A percentile compares a stretch with the other conserved stretches of the same genome.
These are phyloP conservation scores for Brachyopa scutellaris DNA, from an alignment of 2,888 invertebrate species.

Conservation along the genomic window DNA sequence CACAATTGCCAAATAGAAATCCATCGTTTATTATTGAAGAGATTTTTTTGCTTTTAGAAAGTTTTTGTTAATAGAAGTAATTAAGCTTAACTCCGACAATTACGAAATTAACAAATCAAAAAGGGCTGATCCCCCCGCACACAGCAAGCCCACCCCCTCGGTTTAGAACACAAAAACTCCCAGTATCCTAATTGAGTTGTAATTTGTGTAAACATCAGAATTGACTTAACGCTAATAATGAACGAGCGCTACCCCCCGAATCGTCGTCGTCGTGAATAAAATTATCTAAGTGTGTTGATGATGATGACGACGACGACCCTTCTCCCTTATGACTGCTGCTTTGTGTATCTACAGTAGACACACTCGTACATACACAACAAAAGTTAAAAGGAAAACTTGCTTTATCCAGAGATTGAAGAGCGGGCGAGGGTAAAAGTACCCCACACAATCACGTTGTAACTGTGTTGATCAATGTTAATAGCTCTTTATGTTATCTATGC, in stretches of 20 bases:
- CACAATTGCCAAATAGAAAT: neutral
- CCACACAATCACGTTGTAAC: conserved; percentile 1
- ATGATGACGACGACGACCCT: conserved; percentile 43
- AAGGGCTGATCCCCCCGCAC: conserved; percentile 18
- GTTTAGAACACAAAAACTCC: conserved; percentile 45
- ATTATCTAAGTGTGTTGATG: conserved; percentile 64
- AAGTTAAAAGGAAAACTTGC: conserved; percentile 73
- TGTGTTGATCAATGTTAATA: conserved; percentile 68
- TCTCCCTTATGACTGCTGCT: conserved; percentile 15
- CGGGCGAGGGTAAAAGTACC: conserved; percentile 3
- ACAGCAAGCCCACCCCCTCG: conserved; percentile 12
- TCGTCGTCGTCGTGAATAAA: conserved; percentile 58
- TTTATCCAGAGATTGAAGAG: conserved; percentile 63
- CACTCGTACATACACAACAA: conserved; percentile 56
- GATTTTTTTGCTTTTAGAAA: conserved; percentile 39
- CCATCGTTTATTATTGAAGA: conserved; percentile 11
- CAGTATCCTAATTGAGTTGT: conserved; percentile 75
- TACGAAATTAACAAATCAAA: conserved; percentile 69
- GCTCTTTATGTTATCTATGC: conserved; percentile 51
- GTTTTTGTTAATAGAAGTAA: conserved; percentile 53
- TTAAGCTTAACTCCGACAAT: conserved; percentile 65
- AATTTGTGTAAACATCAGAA: conserved; percentile 76
- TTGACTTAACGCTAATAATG: conserved; percentile 75
- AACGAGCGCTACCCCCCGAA: conserved; percentile 40
- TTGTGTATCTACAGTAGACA: conserved; percentile 41